Conservation (phyloP, 2,888 invertebrate species). For the Notodonta dromedarius region DNA sequence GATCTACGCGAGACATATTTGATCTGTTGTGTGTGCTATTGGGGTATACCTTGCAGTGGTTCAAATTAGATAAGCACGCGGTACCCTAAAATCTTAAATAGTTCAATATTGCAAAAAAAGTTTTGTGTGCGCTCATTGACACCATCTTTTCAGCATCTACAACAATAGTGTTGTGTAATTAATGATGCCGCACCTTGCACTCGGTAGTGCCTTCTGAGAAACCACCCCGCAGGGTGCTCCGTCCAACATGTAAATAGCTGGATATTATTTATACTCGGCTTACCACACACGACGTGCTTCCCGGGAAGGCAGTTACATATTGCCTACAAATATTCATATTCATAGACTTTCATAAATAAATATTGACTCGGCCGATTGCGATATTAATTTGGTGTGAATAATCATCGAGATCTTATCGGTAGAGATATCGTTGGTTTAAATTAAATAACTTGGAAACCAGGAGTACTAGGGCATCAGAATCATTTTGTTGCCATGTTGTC, state of each 20-base stretch:
- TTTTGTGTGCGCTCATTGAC: slow-evolving; percentile 54
- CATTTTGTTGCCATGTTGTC: too few relatives aligned
- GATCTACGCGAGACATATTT: too few relatives aligned
- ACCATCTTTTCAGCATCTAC: slow-evolving; percentile 60
- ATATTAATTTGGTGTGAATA: neutral
- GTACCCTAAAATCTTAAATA: slow-evolving; percentile 20
- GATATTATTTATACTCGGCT: slow-evolving; percentile 49
- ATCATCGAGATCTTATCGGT: too few relatives aligned
- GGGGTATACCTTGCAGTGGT: too few relatives aligned
- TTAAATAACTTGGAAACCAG: too few relatives aligned
- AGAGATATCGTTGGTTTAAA: too few relatives aligned
- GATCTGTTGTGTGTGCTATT: too few relatives aligned
- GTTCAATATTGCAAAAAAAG: slow-evolving; percentile 15
- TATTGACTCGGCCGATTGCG: neutral
- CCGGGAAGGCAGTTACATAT: neutral
- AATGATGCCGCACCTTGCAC: slow-evolving; percentile 59
- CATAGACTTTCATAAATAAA: slow-evolving; percentile 17
- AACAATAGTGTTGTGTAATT: slow-evolving; percentile 64
- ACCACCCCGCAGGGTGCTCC: slow-evolving; percentile 61
- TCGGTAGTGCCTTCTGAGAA: slow-evolving; percentile 61
- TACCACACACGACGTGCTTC: slow-evolving; percentile 57
- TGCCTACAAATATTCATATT: slow-evolving; percentile 4
- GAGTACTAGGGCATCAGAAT: too few relatives aligned
- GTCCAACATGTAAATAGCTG: slow-evolving; percentile 55
- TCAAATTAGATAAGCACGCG: neutral